Evolutionary conservation across 2,797 vertebrate species (phyloP).

Genomic region (Tapirus indicus): DNA sequence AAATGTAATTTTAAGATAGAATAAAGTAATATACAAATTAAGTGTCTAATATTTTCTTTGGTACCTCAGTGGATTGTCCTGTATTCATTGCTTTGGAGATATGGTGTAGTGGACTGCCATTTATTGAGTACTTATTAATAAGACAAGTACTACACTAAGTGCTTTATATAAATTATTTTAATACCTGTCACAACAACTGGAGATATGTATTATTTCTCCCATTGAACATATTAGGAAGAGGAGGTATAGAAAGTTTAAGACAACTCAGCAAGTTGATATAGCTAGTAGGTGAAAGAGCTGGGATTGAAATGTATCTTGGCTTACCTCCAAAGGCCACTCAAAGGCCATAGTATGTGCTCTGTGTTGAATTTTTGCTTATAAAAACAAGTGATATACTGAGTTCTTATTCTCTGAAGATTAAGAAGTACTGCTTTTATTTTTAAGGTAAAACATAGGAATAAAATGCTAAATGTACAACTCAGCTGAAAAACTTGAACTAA

Average conservation of each 20-base stretch:
- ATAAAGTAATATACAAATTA: background rate
- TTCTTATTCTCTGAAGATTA: background rate
- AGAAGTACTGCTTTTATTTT: constrained; percentile 32
- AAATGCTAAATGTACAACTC: constrained; percentile 32
- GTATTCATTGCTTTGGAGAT: background rate
- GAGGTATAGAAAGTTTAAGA: background rate
- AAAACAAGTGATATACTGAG: background rate
- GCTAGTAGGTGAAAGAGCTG: background rate
- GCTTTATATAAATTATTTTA: constrained; percentile 11
- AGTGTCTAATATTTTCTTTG: background rate
- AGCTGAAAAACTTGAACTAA: background rate
- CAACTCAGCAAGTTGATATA: background rate
- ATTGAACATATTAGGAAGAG: background rate
- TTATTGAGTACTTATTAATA: constrained; percentile 15
- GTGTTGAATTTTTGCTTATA: constrained; percentile 7
- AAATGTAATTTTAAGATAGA: constrained; percentile 21
- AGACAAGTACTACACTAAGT: background rate
- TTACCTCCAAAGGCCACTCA: background rate
- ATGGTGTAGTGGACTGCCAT: background rate
- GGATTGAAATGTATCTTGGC: background rate
- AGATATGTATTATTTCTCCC: background rate
- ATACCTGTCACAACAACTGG: background rate
- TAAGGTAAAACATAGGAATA: background rate
- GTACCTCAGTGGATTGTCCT: background rate
- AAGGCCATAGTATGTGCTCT: background rate